These are phyloP conservation scores for Alces alces DNA, from an alignment of 2,113 vertebrate genomes.

Conservation along the genomic window DNA sequence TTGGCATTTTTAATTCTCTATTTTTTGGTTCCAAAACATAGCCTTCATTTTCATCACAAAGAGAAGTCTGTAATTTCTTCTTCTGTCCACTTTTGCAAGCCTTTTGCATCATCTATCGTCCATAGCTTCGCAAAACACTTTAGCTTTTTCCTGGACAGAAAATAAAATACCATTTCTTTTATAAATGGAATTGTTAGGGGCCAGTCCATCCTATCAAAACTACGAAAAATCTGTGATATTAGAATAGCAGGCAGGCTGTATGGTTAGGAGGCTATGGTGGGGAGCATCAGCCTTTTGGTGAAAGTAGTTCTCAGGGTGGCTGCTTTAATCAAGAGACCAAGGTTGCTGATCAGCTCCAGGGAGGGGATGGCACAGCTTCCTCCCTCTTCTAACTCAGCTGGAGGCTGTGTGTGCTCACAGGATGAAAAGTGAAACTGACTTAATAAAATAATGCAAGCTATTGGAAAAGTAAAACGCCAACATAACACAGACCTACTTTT, in stretches of 20 bases:
- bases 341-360: background rate
- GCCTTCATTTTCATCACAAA: conserved; percentile 36
- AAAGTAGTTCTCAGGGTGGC: background rate
- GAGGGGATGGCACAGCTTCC: background rate
- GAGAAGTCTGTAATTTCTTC: conserved; percentile 55
- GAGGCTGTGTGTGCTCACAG: background rate
- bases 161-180: conserved; percentile 6
- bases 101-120: conserved; percentile 68
- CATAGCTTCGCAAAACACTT: conserved; percentile 78
- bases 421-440: background rate
- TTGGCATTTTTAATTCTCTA: background rate
- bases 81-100: conserved; percentile 75
- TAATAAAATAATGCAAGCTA: background rate
- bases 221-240: background rate
- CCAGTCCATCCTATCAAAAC: background rate
- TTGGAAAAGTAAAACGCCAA: background rate
- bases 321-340: background rate
- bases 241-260: background rate
- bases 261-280: background rate
- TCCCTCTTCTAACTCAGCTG: background rate
- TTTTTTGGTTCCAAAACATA: background rate
- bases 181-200: background rate
- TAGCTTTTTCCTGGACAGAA: conserved; percentile 73
- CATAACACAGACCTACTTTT: background rate
- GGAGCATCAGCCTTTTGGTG: background rate